Evolutionary conservation across 1,140 invertebrate species (phyloP).

Genomic region (Ceratina australensis): DNA sequence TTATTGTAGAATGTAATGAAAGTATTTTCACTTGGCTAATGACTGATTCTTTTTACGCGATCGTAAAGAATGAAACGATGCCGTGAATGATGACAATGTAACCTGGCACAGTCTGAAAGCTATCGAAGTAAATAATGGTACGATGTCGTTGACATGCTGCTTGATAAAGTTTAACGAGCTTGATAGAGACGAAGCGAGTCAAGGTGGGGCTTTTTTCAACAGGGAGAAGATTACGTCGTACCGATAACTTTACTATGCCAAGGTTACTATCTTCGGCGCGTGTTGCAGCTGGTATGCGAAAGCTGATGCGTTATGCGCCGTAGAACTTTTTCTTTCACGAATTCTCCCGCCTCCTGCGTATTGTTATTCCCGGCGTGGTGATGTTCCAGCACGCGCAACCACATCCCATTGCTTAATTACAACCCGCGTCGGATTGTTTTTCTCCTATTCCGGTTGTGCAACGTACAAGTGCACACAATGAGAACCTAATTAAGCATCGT

Average conservation of each 20-base stretch:
- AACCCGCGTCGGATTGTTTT: conserved; percentile 41
- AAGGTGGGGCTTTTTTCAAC: conserved; percentile 49
- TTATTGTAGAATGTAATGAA: too few species aligned
- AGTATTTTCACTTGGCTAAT: too few species aligned
- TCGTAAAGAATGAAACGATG: neutral
- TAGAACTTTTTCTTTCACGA: conserved; percentile 21
- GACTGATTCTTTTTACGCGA: too few species aligned
- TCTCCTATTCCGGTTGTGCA: conserved; percentile 41
- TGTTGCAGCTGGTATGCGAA: conserved; percentile 15
- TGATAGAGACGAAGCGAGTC: conserved; percentile 20
- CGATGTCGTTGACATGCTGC: conserved; percentile 20
- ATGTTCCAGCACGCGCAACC: conserved; percentile 31
- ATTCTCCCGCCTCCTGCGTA: conserved; percentile 25
- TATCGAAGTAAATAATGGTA: conserved; percentile 15
- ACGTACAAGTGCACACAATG: conserved; percentile 21
- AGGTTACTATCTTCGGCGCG: conserved; percentile 62
- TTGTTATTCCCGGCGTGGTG: conserved; percentile 20
- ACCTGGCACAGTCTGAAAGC: neutral
- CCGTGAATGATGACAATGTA: neutral
- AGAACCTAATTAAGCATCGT: conserved; percentile 46
- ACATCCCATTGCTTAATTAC: conserved; percentile 42
- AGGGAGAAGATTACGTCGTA: conserved; percentile 61
- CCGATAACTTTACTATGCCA: conserved; percentile 60
- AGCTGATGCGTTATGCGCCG: neutral
- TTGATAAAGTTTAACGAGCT: conserved; percentile 38